Percentiles rank a stretch among this genome's conserved stretches.
Conservation (phyloP, 2,113 vertebrate genomes). For the Rynchops niger region DNA sequence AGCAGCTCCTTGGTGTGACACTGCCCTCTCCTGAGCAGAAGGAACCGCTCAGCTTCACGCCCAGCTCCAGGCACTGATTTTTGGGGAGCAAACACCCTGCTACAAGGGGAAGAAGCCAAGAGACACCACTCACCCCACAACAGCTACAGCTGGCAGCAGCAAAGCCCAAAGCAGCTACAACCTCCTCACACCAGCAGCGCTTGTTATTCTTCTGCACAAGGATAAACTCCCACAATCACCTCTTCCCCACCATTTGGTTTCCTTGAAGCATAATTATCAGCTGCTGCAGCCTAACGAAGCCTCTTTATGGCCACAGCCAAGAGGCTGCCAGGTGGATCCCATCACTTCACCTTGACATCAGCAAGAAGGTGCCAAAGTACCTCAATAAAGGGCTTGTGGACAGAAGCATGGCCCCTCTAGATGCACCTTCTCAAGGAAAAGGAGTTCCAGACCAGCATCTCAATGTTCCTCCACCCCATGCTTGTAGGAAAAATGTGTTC, state of each 20-base stretch:
- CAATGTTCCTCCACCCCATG: rapidly evolving
- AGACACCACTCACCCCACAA: neutral
- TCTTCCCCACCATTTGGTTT: rapidly evolving
- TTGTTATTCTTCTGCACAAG: rapidly evolving
- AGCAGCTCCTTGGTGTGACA: neutral
- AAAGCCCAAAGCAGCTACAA: neutral
- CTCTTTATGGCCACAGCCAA: neutral
- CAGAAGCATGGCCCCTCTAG: rapidly evolving
- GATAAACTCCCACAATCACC: rapidly evolving
- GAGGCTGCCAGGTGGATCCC: neutral
- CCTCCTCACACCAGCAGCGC: rapidly evolving
- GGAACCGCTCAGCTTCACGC: neutral
- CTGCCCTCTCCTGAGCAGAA: conserved; percentile 56
- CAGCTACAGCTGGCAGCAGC: rapidly evolving
- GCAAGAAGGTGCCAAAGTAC: neutral
- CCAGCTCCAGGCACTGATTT: rapidly evolving
- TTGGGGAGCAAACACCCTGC: rapidly evolving
- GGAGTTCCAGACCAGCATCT: neutral
- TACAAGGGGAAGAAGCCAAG: rapidly evolving
- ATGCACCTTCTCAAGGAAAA: neutral
- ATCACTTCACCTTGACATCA: neutral
- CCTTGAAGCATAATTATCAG: neutral
- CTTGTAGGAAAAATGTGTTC: neutral
- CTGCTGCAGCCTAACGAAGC: neutral
- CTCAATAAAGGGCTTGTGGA: neutral